Evolutionary conservation across 2,797 vertebrate genomes (phyloP).

Genomic region (Streptopelia turtur): DNA sequence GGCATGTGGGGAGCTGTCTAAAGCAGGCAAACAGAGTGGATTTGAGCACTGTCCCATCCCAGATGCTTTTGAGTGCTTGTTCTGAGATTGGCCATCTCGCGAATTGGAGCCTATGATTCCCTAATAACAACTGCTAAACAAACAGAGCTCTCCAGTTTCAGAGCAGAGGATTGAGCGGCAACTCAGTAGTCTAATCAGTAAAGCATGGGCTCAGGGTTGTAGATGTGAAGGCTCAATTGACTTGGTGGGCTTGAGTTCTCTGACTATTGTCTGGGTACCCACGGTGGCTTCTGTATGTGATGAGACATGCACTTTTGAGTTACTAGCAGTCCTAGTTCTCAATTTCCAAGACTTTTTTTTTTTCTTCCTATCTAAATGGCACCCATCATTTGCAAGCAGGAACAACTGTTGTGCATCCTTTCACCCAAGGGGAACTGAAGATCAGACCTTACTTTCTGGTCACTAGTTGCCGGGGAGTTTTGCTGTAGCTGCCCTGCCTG

Average conservation of each 20-base stretch:
- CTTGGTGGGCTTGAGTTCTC: background rate
- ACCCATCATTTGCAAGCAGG: background rate
- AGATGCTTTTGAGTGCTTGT: background rate
- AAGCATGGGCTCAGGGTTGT: background rate
- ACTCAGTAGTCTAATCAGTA: background rate
- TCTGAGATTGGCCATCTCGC: rapidly evolving
- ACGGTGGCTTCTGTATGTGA: background rate
- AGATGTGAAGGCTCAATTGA: background rate
- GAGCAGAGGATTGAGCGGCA: background rate
- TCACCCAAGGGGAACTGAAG: background rate
- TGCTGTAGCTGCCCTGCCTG: background rate
- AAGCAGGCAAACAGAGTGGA: background rate
- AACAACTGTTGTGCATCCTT: background rate
- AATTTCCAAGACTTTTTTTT: background rate
- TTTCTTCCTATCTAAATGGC: too few relatives aligned
- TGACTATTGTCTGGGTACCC: background rate
- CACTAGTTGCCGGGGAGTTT: background rate
- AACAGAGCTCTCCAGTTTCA: background rate
- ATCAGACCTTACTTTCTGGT: background rate
- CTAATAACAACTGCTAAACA: background rate
- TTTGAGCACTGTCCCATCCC: background rate
- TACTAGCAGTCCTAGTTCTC: background rate
- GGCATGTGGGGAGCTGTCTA: background rate
- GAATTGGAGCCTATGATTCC: background rate
- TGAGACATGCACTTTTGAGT: background rate